Percentiles rank a stretch among this genome's conserved stretches.
Evolutionary conservation across 2,888 invertebrate species (phyloP).

Genomic region (Chorisops tibialis): DNA sequence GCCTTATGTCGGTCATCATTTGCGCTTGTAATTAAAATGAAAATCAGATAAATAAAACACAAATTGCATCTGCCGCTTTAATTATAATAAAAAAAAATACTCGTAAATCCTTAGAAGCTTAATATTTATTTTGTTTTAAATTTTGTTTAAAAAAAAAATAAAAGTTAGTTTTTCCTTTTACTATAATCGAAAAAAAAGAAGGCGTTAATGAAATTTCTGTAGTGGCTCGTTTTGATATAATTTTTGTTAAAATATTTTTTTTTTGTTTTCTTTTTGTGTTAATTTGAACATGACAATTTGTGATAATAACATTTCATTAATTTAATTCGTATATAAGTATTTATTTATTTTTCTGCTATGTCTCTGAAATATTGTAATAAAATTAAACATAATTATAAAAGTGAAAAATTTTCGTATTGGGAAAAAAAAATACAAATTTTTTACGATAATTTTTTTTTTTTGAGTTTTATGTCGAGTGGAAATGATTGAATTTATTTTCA

Average conservation of each 20-base stretch:
- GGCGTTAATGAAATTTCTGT: conserved; percentile 3
- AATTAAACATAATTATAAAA: background rate
- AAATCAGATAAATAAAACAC: background rate
- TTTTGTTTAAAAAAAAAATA: no score
- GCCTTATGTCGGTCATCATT: no score
- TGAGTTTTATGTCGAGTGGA: background rate
- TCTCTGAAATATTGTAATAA: conserved; percentile 2
- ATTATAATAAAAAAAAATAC: background rate
- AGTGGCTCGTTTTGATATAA: background rate
- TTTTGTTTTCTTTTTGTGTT: conserved; percentile 6
- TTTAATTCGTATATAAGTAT: no score
- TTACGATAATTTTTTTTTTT: background rate
- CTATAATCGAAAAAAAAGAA: background rate
- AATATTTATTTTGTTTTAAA: background rate
- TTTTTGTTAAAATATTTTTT: conserved; percentile 1
- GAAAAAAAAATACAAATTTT: background rate
- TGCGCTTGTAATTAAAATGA: no score
- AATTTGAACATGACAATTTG: no score
- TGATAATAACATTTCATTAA: no score
- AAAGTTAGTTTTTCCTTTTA: no score
- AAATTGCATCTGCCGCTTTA: conserved; percentile 15
- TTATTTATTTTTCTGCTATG: conserved; percentile 2
- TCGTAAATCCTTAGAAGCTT: background rate
- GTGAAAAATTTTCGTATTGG: background rate
- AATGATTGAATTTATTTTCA: background rate